These are phyloP conservation scores for Apodemia zela DNA, from an alignment of 2,888 invertebrate genomes.

Conservation along the genomic window DNA sequence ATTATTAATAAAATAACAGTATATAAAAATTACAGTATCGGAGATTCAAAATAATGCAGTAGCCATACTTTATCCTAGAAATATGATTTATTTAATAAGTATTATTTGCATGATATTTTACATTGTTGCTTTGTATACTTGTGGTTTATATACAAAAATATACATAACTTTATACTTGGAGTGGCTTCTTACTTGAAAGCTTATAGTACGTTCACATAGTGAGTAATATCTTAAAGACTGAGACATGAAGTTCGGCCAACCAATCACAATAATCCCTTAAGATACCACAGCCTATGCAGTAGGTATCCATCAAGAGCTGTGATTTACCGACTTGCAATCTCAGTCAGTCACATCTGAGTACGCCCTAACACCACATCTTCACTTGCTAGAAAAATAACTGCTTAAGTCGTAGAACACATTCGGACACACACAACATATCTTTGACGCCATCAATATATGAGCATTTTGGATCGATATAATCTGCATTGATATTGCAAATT, in stretches of 20 bases:
- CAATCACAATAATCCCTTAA: neutral
- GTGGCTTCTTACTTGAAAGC: conserved; percentile 38
- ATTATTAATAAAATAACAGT: conserved; percentile 67
- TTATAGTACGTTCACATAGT: conserved; percentile 17
- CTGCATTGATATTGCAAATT: neutral
- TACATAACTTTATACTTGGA: conserved; percentile 66
- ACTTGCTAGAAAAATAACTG: neutral
- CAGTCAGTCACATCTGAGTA: conserved; percentile 6
- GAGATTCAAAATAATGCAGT: conserved; percentile 70
- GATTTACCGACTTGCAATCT: neutral
- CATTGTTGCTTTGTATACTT: conserved; percentile 62
- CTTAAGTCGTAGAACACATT: conserved; percentile 28
- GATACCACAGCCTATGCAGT: neutral
- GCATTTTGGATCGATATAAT: neutral
- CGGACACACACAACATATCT: conserved; percentile 39
- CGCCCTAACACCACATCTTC: conserved; percentile 1
- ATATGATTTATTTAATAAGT: conserved; percentile 53
- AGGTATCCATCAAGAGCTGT: neutral
- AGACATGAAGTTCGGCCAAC: neutral
- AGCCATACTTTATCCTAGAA: conserved; percentile 44
- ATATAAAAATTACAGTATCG: conserved; percentile 72
- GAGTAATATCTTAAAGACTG: conserved; percentile 8
- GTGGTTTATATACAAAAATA: conserved; percentile 77
- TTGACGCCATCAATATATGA: neutral
- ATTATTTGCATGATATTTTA: conserved; percentile 61